Base-by-base conservation (phyloP, 2,797 vertebrate species). In the Chromobotia macracanthus region DNA sequence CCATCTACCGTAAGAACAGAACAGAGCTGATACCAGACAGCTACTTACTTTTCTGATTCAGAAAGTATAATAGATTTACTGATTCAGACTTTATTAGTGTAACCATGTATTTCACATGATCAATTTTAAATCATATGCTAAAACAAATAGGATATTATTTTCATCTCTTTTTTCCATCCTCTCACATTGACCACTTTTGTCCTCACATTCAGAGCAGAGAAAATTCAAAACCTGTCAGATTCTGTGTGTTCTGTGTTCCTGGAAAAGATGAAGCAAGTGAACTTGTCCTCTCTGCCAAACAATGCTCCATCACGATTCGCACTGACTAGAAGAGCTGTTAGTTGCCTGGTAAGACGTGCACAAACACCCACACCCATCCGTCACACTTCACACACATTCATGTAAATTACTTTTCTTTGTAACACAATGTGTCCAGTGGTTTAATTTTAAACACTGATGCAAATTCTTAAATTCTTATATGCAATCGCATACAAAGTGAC, bases 221-320 rank as follows among this genome's bases (percentile, higher is more conserved):
- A 82, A 28, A 76, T 94, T 53, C 69, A 51, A 23, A 64, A 69
- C 60, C 84, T 94, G 78, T 90, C 93, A 1, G 84, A 83, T 73
- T 77, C 86, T 0, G 85, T 90, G 83, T 94, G 93, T 73, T 31
- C 80, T 0, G 38, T 16, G 12, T 88, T 93, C 80, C 82, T 94
- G 19, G 28, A 89, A 69, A 93, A 92, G 83, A 90, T 93, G 84
- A 75, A 80, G 55, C 53, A 35, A 35, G 87, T 87, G 44, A 87
- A 92, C 83, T 77, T 94, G 67, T 90, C 71, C 46, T 83, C 31
- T 2, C 56, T 91, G 11, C 87, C 90, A 41, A 84, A 11, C 9
- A 74, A 1, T 8, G 44, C 88, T 0, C 86, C 66, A 0, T 89
- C 89, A 46, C 90, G 91, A 10, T 41, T 18, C 0, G 82, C 87